Evolutionary conservation across 2,797 vertebrate genomes (phyloP).

Genomic region (Oryzias dopingdopingensis): DNA sequence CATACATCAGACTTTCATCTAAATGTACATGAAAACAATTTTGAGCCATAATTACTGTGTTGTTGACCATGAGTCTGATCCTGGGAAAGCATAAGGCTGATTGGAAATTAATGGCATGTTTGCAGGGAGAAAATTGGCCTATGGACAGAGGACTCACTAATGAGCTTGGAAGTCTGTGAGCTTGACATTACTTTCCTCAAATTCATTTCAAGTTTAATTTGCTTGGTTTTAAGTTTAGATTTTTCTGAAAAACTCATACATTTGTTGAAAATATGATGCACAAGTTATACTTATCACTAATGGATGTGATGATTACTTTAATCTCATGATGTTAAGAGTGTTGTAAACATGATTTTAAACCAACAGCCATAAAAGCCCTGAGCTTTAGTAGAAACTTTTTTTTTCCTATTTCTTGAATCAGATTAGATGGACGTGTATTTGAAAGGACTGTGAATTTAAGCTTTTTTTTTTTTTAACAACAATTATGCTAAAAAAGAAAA

Average conservation of each 20-base stretch:
- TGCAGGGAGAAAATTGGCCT: slow-evolving; percentile 12
- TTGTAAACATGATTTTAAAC: too few species aligned
- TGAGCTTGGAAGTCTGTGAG: slow-evolving; percentile 11
- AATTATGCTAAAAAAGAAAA: too few species aligned
- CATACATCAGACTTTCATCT: slow-evolving; percentile 6
- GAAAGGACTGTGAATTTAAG: too few species aligned
- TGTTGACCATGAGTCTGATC: slow-evolving; percentile 35
- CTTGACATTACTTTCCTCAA: neutral
- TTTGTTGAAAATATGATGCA: too few species aligned
- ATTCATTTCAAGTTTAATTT: slow-evolving; percentile 1
- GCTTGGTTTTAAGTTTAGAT: neutral
- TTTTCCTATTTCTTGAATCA: too few species aligned
- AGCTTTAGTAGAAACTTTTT: too few species aligned
- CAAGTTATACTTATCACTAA: too few species aligned
- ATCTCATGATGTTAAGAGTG: too few species aligned
- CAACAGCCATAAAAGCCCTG: too few species aligned
- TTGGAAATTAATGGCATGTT: slow-evolving; percentile 33
- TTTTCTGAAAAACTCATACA: neutral
- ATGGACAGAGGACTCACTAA: slow-evolving; percentile 7
- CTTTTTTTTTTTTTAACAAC: too few species aligned
- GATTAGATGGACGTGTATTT: too few species aligned
- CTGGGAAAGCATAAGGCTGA: neutral
- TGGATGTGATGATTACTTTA: too few species aligned
- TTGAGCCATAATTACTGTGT: slow-evolving; percentile 14
- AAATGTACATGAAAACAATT: slow-evolving; percentile 13